phyloP scores from a whole-genome alignment of 2,888 invertebrate species.

The Ochlodes sylvanus region DNA sequence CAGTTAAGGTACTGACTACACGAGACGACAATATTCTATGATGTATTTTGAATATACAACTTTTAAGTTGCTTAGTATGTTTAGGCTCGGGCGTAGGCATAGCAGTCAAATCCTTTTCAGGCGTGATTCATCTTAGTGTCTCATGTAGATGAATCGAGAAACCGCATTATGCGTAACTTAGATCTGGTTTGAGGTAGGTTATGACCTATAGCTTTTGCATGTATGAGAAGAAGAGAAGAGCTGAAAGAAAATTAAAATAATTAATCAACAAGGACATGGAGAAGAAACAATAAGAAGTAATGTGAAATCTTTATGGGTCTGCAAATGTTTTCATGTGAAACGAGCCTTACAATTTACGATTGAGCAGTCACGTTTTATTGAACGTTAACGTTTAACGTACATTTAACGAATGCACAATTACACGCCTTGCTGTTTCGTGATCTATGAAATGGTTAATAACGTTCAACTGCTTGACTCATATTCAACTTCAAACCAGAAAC shows the following conservation, averaged over 20 bases:
- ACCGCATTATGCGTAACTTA: too few species aligned
- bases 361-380: slow-evolving; percentile 19
- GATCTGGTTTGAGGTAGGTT: too few species aligned
- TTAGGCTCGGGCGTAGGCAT: too few species aligned
- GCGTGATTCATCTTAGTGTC: too few species aligned
- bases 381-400: slow-evolving; percentile 23
- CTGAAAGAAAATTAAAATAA: neutral
- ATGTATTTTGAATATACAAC: too few species aligned
- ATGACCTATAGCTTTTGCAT: too few species aligned
- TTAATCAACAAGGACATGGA: neutral
- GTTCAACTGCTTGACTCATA: neutral
- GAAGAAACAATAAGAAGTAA: neutral
- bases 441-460: slow-evolving; percentile 20
- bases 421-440: slow-evolving; percentile 18
- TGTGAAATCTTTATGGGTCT: neutral
- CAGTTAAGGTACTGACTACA: neutral
- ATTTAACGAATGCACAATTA: slow-evolving; percentile 23
- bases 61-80: too few species aligned
- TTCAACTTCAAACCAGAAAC: neutral
- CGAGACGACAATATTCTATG: neutral
- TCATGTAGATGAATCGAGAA: too few species aligned
- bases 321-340: neutral
- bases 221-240: neutral
- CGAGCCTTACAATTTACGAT: slow-evolving; percentile 17
- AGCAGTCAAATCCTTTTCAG: too few species aligned